A percentile compares a stretch with the other conserved stretches of the same genome.
Evolutionary conservation across 2,888 invertebrate genomes (phyloP).

Genomic region (Chaitophorus viminalis): DNA sequence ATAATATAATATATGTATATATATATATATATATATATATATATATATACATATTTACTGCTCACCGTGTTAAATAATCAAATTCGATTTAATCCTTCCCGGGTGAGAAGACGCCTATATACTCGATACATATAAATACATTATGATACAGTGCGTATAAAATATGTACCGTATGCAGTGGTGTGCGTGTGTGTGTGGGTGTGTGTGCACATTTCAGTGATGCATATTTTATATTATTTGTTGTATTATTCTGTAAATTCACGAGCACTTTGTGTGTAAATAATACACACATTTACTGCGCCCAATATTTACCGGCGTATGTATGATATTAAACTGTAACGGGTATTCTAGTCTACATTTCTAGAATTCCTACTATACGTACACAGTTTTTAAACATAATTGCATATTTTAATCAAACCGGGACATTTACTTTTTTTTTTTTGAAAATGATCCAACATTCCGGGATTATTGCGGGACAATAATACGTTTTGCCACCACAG

Average conservation of each 20-base stretch:
- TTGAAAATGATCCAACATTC: neutral
- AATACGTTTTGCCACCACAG: neutral
- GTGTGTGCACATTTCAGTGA: neutral
- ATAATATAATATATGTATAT: too few species aligned
- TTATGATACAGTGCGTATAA: slow-evolving; percentile 14
- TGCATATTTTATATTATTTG: neutral
- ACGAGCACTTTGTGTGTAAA: slow-evolving; percentile 1
- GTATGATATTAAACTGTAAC: neutral
- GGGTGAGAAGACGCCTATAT: slow-evolving; percentile 17
- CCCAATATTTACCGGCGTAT: neutral
- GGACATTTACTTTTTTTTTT: neutral
- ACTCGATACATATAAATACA: slow-evolving; percentile 45
- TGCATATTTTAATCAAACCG: neutral
- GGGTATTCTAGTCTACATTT: too few species aligned
- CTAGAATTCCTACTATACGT: too few species aligned
- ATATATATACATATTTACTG: neutral
- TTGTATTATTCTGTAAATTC: neutral
- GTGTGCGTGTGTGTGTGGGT: too few species aligned
- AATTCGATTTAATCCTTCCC: slow-evolving; percentile 41
- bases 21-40: too few species aligned
- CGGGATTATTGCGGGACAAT: neutral
- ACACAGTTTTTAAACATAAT: neutral
- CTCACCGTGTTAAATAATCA: slow-evolving; percentile 41
- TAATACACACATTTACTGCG: neutral
- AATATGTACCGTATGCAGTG: too few species aligned